phyloP scores from a whole-genome alignment of 2,888 invertebrate species.

The Trachelus troglodyta region DNA sequence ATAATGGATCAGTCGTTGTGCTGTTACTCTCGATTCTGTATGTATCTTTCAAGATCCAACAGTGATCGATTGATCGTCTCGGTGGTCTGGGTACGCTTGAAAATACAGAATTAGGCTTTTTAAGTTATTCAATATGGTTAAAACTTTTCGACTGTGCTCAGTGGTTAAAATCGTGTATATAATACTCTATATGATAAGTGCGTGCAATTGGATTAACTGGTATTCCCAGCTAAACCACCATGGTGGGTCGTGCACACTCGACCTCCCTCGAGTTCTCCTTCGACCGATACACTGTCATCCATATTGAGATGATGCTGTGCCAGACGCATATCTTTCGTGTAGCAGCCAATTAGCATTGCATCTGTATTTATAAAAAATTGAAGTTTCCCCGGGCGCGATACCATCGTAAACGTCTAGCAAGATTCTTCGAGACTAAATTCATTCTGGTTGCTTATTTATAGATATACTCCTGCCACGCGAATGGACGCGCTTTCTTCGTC shows the following conservation, averaged over 20 bases:
- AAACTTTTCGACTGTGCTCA: neutral
- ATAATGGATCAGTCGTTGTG: constrained; percentile 40
- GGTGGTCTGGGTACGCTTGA: neutral
- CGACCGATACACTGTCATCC: neutral
- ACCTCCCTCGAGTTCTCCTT: neutral
- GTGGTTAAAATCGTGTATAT: neutral
- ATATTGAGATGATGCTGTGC: neutral
- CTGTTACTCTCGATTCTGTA: constrained; percentile 31
- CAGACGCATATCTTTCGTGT: constrained; percentile 7
- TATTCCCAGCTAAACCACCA: neutral
- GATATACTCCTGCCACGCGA: constrained; percentile 14
- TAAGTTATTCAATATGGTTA: neutral
- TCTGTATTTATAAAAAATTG: constrained; percentile 54
- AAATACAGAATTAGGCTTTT: neutral
- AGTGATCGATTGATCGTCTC: constrained; percentile 35
- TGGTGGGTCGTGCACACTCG: neutral
- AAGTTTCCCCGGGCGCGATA: constrained; percentile 32
- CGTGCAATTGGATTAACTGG: neutral
- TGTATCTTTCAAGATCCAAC: constrained; percentile 29
- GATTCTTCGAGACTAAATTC: constrained; percentile 3
- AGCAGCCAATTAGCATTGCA: constrained; percentile 51
- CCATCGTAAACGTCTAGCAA: constrained; percentile 26
- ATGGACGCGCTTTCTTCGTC: constrained; percentile 12
- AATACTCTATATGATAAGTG: neutral
- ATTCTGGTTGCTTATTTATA: constrained; percentile 11